Evolutionary conservation across 2,113 vertebrate species (phyloP), one percentile per base, ranked within the genome.

Genomic region (Cairina moschata): DNA sequence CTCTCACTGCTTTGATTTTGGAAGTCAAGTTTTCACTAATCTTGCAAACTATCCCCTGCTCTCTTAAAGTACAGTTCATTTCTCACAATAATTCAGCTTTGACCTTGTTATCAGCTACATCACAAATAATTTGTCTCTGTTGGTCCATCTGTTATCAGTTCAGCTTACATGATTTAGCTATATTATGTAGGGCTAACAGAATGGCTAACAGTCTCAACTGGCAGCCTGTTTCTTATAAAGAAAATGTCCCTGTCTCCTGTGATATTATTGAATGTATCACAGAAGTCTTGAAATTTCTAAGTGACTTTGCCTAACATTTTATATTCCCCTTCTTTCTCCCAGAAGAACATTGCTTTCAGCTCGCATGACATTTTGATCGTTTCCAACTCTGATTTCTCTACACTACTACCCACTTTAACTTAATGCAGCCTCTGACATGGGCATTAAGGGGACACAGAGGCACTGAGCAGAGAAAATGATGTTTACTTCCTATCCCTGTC

Each of bases 71-170:
- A 16, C 13, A 75, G 31, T 85, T 42, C 62, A 88, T 91, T 90
- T 88, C 74, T 93, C 75, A 50, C 65, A 91, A 79, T 88, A 97
- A 91, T 87, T 94, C 74, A 89, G 44, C 73, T 86, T 84, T 1
- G 1, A 85, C 28, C 62, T 79, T 20, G 62, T 89, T 93, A 93
- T 91, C 59, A 52, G 67, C 83, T 93, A 52, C 79, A 91, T 95
- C 92, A 95, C 79, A 96, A 92, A 92, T 94, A 81, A 94, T 94
- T 95, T 96, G 62, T 91, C 88, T 94, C 65, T 87, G 34, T 82
- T 94, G 74, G 56, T 84, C 69, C 66, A 76, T 91, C 66, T 93
- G 83, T 82, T 96, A 82, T 68, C 80, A 82, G 31, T 28, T 65
- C 44, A 76, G 74, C 18, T 95, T 96, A 78, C 44, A 42, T 22